Evolutionary conservation across 2,113 vertebrate species (phyloP).

Genomic region (Phoxinus phoxinus): DNA sequence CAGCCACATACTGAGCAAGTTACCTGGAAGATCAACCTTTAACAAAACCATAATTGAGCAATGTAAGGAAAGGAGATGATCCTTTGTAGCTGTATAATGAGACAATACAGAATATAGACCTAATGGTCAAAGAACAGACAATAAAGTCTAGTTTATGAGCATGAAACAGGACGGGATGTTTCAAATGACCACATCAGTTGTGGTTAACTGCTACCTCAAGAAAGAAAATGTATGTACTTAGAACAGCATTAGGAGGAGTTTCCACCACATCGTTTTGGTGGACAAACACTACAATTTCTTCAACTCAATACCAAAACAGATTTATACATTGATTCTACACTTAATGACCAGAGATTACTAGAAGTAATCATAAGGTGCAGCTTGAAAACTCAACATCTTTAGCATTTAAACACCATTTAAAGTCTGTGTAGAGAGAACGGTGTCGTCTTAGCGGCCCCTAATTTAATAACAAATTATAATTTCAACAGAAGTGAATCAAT

Average conservation of each 20-base stretch:
- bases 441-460: too few species aligned
- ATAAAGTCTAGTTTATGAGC: neutral
- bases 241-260: too few species aligned
- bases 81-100: neutral
- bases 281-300: neutral
- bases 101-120: neutral
- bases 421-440: too few species aligned
- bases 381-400: neutral
- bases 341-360: neutral
- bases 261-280: neutral
- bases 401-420: too few species aligned
- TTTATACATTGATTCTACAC: neutral
- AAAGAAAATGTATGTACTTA: neutral
- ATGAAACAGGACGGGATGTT: neutral
- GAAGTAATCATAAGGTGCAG: neutral
- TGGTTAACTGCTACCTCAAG: neutral
- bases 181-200: neutral
- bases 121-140: neutral
- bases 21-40: conserved; percentile 11
- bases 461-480: too few species aligned
- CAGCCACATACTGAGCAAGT: neutral
- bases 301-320: neutral
- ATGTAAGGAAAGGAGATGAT: neutral
- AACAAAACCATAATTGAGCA: neutral
- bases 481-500: too few species aligned